Conservation (phyloP, 2,113 vertebrate genomes). For the Tapirus terrestris region DNA sequence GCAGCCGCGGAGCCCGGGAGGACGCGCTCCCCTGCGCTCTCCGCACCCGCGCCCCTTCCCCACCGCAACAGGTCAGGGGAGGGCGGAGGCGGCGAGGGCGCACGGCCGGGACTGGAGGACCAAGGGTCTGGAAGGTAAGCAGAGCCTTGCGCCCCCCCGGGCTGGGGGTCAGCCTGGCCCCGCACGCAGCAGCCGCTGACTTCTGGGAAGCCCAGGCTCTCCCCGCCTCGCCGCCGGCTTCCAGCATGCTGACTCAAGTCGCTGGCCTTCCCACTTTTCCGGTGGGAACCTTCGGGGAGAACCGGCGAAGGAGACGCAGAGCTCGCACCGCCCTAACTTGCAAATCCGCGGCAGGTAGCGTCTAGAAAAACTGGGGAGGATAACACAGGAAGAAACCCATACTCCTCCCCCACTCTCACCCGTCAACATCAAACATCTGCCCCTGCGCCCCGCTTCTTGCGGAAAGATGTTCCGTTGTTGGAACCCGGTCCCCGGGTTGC, state of each 20-base stretch:
- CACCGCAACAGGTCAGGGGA: constrained; percentile 59
- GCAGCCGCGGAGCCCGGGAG: background rate
- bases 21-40: background rate
- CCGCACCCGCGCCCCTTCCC: background rate
- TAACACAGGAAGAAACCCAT: background rate
- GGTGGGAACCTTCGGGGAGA: constrained; percentile 5
- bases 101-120: background rate
- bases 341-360: constrained; percentile 4
- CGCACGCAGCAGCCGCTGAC: background rate
- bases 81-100: background rate
- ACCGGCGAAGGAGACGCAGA: background rate
- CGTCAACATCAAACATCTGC: background rate
- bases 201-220: constrained; percentile 47
- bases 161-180: background rate
- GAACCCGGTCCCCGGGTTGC: constrained; percentile 47
- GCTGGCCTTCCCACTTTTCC: constrained; percentile 48
- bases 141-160: background rate
- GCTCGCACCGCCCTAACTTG: background rate
- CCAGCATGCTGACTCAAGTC: constrained; percentile 58
- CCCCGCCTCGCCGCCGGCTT: constrained; percentile 24
- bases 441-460: background rate
- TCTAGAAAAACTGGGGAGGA: background rate
- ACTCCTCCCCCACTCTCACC: background rate
- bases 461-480: constrained; percentile 14
- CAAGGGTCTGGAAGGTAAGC: constrained; percentile 59